Conservation (phyloP, 2,113 vertebrate species). For the Dipodomys merriami region DNA sequence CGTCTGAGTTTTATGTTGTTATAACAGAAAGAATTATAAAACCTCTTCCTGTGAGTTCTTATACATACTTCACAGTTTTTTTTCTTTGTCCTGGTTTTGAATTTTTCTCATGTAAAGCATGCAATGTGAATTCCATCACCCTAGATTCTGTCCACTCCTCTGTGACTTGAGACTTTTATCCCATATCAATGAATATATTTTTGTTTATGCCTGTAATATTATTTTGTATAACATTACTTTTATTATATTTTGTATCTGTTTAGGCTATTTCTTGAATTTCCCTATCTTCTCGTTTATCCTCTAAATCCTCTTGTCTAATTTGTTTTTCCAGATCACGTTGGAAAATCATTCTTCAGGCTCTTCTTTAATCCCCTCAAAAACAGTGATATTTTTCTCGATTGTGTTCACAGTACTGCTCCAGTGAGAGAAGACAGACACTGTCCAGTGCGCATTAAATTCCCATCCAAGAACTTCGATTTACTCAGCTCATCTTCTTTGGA, state of each 20-base stretch:
- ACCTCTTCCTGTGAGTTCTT: slow-evolving; percentile 24
- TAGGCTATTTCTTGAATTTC: slow-evolving; percentile 33
- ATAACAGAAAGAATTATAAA: not conserved
- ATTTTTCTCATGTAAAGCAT: not conserved
- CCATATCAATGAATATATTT: slow-evolving; percentile 33
- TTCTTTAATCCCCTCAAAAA: not conserved
- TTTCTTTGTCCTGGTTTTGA: slow-evolving; percentile 4
- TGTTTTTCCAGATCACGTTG: slow-evolving; percentile 37
- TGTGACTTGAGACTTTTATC: slow-evolving; percentile 6
- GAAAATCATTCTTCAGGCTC: slow-evolving; percentile 27
- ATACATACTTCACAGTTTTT: not conserved
- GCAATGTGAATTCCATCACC: not conserved
- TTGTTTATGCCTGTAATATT: not conserved
- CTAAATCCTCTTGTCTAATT: slow-evolving; percentile 24
- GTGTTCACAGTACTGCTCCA: slow-evolving; percentile 19
- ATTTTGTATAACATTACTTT: not conserved
- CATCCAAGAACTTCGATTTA: not conserved
- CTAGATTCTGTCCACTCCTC: not conserved
- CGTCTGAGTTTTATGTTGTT: slow-evolving; percentile 8
- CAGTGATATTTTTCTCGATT: not conserved
- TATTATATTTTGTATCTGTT: not conserved
- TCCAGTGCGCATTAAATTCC: not conserved
- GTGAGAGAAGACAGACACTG: not conserved
- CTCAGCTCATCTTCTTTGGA: not conserved
- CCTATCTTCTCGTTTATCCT: slow-evolving; percentile 8